Evolutionary conservation across 2,888 invertebrate genomes (phyloP).

Genomic region (Gandaritis pyraliata): DNA sequence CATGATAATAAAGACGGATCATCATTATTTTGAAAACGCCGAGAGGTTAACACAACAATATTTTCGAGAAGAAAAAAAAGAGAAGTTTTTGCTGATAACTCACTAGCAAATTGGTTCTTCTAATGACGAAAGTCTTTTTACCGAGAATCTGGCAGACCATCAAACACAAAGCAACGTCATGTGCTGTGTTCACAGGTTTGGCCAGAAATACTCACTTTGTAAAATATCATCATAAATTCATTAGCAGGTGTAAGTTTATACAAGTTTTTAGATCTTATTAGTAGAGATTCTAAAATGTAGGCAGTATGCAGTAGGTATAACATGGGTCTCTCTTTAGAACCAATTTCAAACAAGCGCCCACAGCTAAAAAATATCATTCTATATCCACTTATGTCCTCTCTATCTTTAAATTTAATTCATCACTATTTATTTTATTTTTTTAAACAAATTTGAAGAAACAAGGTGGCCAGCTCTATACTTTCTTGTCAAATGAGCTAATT

Average conservation of each 20-base stretch:
- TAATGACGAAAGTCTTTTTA: constrained; percentile 35
- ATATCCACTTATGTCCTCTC: no score
- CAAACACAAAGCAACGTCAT: constrained; percentile 31
- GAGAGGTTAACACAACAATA: neutral
- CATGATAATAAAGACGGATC: no score
- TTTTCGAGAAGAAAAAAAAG: constrained; percentile 9
- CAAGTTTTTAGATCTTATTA: neutral
- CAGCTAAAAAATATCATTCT: no score
- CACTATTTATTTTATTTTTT: no score
- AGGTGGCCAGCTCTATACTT: no score
- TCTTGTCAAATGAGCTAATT: no score
- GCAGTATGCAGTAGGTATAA: no score
- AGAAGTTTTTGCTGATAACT: constrained; percentile 24
- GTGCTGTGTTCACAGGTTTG: constrained; percentile 12
- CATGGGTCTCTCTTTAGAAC: no score
- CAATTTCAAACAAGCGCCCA: no score
- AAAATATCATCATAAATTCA: constrained; percentile 19
- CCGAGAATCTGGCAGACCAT: constrained; percentile 36
- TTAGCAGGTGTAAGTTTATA: neutral
- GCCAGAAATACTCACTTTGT: constrained; percentile 21
- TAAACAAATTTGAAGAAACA: no score
- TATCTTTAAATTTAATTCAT: no score
- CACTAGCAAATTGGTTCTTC: constrained; percentile 39
- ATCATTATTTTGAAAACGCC: neutral
- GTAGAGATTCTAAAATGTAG: no score